Base-by-base conservation (phyloP, 2,797 vertebrate species). In the Urosaurus nigricauda region DNA sequence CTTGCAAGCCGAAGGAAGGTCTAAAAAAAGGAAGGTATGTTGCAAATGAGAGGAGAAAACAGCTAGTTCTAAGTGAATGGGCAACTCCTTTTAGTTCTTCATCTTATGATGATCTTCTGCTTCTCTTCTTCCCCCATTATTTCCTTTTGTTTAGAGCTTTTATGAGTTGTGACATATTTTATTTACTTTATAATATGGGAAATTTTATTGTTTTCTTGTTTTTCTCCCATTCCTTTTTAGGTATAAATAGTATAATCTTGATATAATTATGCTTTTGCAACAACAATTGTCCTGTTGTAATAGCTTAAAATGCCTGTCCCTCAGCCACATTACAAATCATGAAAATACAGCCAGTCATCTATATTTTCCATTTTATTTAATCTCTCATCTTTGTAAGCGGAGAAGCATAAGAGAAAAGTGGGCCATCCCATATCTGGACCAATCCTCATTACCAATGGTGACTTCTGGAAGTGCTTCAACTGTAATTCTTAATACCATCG, bases 11-110 rank as follows among this genome's bases (percentile, higher is more conserved):
- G 99, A 99, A 96, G 99, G 99, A 4, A 96, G 99, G 12, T 98
- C 98, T 97, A 99, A 99, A 97, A 99, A 99, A 95, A 98, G 99
- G 94, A 99, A 99, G 98, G 99, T 99, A 97, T 91, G 95, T 56
- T 68, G 79, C 86, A 91, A 26, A 53, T 29, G 8, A 94, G 4
- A 77, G 19, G 0, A 0, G 0, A 1, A 65, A 79, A 71, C 8
- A 56, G 65, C 35, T 26, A 16, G 43, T 37, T 37, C 24, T 37
- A 83, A 40, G 53, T 84, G 60, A 58, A 78, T 88, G 74, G 47
- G 58, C 60, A 16, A 75, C 71, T 75, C 73, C n/a, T 77, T 56
- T 89, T 89, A 43, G 8, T 89, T 92, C 90, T 40, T 89, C 78
- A 90, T 7, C 74, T 37, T 85, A 43, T 63, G 81, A 89, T 90